These are phyloP conservation scores for Neodon shergylaensis DNA, from an alignment of 2,113 vertebrate genomes.

Conservation along the genomic window DNA sequence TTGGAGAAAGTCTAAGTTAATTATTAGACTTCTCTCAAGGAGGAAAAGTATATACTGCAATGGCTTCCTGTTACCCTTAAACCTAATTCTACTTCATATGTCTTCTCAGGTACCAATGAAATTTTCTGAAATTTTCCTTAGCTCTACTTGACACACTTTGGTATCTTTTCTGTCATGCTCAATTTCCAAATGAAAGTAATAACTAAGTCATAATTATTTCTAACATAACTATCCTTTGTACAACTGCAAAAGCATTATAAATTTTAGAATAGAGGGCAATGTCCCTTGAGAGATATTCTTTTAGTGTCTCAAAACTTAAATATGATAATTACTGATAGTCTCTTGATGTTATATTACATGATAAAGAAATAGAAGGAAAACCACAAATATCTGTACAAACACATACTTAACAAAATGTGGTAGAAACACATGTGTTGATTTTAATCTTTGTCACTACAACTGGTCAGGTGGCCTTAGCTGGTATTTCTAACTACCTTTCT, in stretches of 20 bases:
- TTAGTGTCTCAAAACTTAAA: background rate
- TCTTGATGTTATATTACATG: background rate
- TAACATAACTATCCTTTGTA: background rate
- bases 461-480: background rate
- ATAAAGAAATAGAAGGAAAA: background rate
- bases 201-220: background rate
- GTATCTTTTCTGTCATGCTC: background rate
- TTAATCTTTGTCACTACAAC: background rate
- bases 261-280: background rate
- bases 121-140: constrained; percentile 1
- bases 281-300: background rate
- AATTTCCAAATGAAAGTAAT: background rate
- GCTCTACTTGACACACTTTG: background rate
- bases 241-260: background rate
- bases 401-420: background rate
- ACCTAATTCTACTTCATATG: background rate
- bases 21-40: background rate
- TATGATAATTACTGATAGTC: background rate
- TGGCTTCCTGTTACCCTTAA: background rate
- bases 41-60: background rate
- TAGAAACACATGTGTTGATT: background rate
- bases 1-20: background rate
- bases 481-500: background rate
- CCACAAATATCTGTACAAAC: background rate
- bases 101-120: background rate